Base-by-base conservation (phyloP, 2,888 invertebrate genomes). In the Spilosoma lubricipeda region DNA sequence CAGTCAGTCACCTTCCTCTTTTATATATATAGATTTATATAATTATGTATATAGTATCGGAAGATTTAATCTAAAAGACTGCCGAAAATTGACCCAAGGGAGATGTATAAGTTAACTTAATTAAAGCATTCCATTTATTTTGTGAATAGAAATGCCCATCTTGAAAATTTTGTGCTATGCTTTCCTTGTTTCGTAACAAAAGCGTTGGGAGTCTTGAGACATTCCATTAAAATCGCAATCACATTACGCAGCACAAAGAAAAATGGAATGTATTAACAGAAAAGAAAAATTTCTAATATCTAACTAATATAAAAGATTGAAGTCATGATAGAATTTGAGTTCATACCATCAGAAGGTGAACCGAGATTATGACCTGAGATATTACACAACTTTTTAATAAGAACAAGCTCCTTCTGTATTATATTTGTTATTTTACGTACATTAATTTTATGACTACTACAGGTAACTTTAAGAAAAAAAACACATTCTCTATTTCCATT, bases 141-240 rank as follows among this genome's bases (percentile, higher is more conserved):
- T 27, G 42, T 70, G 45, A 33, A 70, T 59, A 48, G 39, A 65
- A 65, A 56, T 23, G 27, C 45, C 27, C 56, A 45, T 67, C 65
- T 71, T 42, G 36, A 63, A 67, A 67, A 74, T 74, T 48, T 48
- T 48, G 59, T 71, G 30, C 63, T 23, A 20, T 68, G 45, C 67
- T 68, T 42, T 48, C 72, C 72, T 70, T 68, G 39, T 75, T 67
- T 70, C 68, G 72, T 72, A 75, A 67, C 59, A 70, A 76, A 67
- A 73, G 74, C 71, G 74, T 30, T 42, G 30, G 63, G 66, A 70
- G 70, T 69, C 69, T 71, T 73, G 70, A 45, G 73, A 73, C 77
- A 77, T 75, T 78, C 80, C 76, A 78, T 77, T 77, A 76, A 70
- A 79, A 74, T 74, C 72, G 74, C 72, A 74, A 76, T 78, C 66